phyloP scores from a whole-genome alignment of 2,113 vertebrate species.

The Uria lomvia region DNA sequence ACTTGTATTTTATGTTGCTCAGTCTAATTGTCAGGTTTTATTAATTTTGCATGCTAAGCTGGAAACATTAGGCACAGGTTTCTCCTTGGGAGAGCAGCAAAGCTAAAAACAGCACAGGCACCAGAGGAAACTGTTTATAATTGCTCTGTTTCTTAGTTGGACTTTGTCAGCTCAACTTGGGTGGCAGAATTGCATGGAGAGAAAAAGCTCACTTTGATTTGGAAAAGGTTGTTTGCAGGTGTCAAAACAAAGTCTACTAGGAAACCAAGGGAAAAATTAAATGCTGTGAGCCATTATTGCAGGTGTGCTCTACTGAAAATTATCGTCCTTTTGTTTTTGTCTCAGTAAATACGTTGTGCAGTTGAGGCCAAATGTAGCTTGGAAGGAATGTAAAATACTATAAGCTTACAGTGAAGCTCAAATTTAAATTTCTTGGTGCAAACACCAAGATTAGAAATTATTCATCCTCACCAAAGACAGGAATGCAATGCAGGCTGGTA shows the following conservation, averaged over 20 bases:
- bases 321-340: constrained; percentile 30
- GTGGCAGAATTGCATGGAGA: constrained; percentile 34
- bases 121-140: constrained; percentile 50
- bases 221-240: constrained; percentile 70
- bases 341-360: constrained; percentile 24
- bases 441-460: constrained; percentile 43
- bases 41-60: constrained; percentile 58
- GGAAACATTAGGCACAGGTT: constrained; percentile 29
- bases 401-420: constrained; percentile 13
- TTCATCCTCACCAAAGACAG: not conserved
- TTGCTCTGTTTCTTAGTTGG: constrained; percentile 38
- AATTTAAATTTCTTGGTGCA: constrained; percentile 46
- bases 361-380: constrained; percentile 2
- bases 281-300: constrained; percentile 46
- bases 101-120: constrained; percentile 67
- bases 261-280: constrained; percentile 61
- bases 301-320: constrained; percentile 65
- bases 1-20: not conserved
- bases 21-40: constrained; percentile 38
- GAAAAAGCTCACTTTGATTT: constrained; percentile 56
- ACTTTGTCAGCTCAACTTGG: constrained; percentile 25
- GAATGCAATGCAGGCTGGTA: not conserved
- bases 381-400: constrained; percentile 32
- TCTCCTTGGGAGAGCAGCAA: constrained; percentile 34
- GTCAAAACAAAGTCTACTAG: constrained; percentile 63